Evolutionary conservation across 2,888 invertebrate species (phyloP).

Genomic region (Tiphia femorata): DNA sequence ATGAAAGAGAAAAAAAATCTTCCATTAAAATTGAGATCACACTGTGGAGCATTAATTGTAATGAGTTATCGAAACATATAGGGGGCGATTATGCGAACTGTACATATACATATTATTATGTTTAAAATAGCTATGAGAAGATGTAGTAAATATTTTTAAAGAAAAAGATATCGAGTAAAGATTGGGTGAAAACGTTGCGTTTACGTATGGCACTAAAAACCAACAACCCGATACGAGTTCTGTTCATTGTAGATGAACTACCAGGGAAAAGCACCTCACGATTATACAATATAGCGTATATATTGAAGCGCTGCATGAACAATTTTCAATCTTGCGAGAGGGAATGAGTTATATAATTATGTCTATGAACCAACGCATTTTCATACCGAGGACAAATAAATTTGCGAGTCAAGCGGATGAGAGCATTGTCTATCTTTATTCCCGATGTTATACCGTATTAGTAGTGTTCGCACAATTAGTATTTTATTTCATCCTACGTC

Average conservation of each 20-base stretch:
- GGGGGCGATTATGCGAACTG: conserved; percentile 26
- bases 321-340: conserved; percentile 36
- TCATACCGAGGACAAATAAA: conserved; percentile 51
- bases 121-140: conserved; percentile 41
- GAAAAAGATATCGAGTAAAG: conserved; percentile 25
- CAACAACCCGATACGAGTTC: conserved; percentile 34
- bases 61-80: conserved; percentile 27
- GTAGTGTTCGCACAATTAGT: too few relatives aligned
- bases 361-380: conserved; percentile 50
- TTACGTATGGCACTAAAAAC: conserved; percentile 43
- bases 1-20: conserved; percentile 40
- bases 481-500: too few relatives aligned
- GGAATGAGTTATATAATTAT: conserved; percentile 39
- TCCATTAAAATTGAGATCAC: conserved; percentile 41
- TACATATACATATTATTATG: conserved; percentile 38
- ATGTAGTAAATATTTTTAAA: conserved; percentile 51
- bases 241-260: conserved; percentile 41
- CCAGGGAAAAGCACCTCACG: conserved; percentile 39
- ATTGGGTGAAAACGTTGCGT: conserved; percentile 30
- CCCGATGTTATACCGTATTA: neutral
- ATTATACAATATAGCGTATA: conserved; percentile 40
- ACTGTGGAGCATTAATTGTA: conserved; percentile 24
- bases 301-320: conserved; percentile 37
- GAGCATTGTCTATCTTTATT: conserved; percentile 10
- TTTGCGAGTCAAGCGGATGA: conserved; percentile 50